These are phyloP conservation scores for Scolopax bukidnonensis DNA, from an alignment of 2,797 vertebrate species.

Conservation along the genomic window DNA sequence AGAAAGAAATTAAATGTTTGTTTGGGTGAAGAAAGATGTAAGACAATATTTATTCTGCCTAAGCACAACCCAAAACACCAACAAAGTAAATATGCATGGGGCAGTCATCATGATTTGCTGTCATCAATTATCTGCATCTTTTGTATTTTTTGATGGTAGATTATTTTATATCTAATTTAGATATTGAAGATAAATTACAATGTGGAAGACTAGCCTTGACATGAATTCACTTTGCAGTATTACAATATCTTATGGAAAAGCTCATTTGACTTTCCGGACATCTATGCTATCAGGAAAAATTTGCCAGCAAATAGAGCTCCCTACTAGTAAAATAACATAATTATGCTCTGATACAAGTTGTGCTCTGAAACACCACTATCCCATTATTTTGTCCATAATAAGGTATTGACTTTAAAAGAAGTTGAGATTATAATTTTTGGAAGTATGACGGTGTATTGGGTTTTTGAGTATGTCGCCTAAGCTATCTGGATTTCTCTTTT, in stretches of 20 bases:
- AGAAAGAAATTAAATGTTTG: neutral
- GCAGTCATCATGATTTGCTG: neutral
- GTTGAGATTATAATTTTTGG: neutral
- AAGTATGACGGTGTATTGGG: neutral
- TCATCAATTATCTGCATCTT: neutral
- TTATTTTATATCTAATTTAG: neutral
- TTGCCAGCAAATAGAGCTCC: neutral
- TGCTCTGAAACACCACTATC: neutral
- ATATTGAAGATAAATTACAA: neutral
- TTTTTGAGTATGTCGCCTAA: neutral
- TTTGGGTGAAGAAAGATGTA: neutral
- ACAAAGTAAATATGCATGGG: neutral
- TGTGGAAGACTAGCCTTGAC: neutral
- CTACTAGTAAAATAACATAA: neutral
- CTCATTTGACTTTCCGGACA: neutral
- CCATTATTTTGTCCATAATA: neutral
- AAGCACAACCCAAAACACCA: neutral
- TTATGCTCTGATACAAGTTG: neutral
- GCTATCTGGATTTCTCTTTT: neutral
- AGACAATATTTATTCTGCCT: neutral
- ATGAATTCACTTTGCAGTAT: neutral
- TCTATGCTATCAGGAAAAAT: neutral
- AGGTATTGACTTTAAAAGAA: neutral
- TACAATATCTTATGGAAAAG: neutral
- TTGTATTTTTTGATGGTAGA: neutral